These are phyloP conservation scores for Dromococcyx pavoninus DNA, from an alignment of 2,797 vertebrate species.

Conservation along the genomic window DNA sequence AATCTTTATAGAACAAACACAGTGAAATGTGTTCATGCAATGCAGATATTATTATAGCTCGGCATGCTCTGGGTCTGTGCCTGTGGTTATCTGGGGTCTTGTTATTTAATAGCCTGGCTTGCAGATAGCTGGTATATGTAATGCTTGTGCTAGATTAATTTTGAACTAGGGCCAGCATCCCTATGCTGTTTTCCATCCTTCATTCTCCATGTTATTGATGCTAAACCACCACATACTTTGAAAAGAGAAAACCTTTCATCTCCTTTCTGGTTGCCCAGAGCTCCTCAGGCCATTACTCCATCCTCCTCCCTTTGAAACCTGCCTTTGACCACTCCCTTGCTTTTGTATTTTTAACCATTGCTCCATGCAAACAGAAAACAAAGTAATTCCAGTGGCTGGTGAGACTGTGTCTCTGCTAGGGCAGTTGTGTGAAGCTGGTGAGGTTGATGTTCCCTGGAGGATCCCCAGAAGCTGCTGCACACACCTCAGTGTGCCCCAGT, in stretches of 20 bases:
- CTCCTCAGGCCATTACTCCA: not conserved
- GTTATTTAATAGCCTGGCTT: not conserved
- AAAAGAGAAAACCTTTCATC: not conserved
- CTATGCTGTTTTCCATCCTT: not conserved
- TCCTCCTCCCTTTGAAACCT: not conserved
- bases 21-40: not conserved
- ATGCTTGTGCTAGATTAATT: not conserved
- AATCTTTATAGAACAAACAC: not conserved
- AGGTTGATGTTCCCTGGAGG: not conserved
- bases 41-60: not conserved
- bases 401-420: not conserved
- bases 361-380: not conserved
- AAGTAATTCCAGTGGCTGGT: not conserved
- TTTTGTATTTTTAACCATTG: not conserved
- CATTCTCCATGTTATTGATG: not conserved
- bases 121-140: not conserved
- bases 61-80: not conserved
- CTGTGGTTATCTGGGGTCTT: not conserved
- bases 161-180: constrained; percentile 13
- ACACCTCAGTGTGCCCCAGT: not conserved
- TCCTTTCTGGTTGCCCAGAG: not conserved
- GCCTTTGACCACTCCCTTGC: not conserved
- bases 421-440: rapidly evolving
- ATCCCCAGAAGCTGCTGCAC: not conserved
- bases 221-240: not conserved